Conservation (phyloP, 2,113 vertebrate species). For the Balaeniceps rex region DNA sequence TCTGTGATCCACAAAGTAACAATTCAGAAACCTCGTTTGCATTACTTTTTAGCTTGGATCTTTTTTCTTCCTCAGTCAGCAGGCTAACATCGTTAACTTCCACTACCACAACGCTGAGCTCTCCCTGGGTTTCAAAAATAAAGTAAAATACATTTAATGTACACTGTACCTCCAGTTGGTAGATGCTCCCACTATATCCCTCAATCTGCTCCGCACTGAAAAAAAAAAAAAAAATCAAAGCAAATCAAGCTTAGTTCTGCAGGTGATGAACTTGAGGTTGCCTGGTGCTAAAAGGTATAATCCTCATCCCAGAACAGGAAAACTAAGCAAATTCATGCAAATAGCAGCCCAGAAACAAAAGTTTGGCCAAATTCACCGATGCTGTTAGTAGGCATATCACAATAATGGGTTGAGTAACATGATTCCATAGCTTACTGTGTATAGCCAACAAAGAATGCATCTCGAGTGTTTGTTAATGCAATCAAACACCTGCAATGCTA, state of each 20-base stretch:
- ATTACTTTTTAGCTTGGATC: not conserved
- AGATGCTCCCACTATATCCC: slow-evolving; percentile 91
- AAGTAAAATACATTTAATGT: not conserved
- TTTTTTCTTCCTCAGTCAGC: not conserved
- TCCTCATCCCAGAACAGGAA: slow-evolving; percentile 15
- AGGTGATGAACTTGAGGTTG: not conserved
- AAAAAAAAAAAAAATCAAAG: slow-evolving; percentile 53
- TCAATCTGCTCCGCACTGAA: slow-evolving; percentile 87
- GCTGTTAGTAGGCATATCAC: slow-evolving; percentile 17
- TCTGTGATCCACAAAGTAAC: not conserved
- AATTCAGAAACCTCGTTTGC: not conserved
- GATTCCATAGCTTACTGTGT: not conserved
- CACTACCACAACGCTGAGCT: not conserved
- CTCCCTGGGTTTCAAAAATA: not conserved
- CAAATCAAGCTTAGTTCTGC: slow-evolving; percentile 29
- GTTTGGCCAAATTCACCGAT: not conserved
- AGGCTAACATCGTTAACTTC: not conserved
- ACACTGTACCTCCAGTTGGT: slow-evolving; percentile 90
- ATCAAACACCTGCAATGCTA: not conserved
- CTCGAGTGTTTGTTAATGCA: not conserved
- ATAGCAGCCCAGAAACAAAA: slow-evolving; percentile 7
- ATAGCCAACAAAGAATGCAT: not conserved
- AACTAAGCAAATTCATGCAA: slow-evolving; percentile 51
- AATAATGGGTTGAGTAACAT: slow-evolving; percentile 13
- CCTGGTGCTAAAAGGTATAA: not conserved